Evolutionary conservation across 2,888 invertebrate species (phyloP).

Genomic region (Pandemis corylana): DNA sequence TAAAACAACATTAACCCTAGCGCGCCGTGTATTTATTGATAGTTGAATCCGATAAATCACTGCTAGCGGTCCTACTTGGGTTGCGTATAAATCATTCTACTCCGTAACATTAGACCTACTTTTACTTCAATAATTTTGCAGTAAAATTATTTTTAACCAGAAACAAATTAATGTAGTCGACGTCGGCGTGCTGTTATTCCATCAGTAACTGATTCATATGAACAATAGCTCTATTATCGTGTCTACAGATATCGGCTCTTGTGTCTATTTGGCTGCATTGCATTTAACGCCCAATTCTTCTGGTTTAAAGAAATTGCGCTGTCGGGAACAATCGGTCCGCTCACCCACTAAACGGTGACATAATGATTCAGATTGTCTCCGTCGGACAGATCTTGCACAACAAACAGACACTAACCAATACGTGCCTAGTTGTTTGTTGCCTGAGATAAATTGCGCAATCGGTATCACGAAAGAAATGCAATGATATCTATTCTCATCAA

Average conservation of each 20-base stretch:
- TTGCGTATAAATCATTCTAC: slow-evolving; percentile 60
- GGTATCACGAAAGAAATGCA: slow-evolving; percentile 18
- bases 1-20: slow-evolving; percentile 49
- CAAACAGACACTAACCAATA: slow-evolving; percentile 55
- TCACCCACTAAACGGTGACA: slow-evolving; percentile 45
- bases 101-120: slow-evolving; percentile 51
- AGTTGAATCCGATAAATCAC: slow-evolving; percentile 63
- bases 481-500: slow-evolving; percentile 13
- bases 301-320: slow-evolving; percentile 62
- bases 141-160: slow-evolving; percentile 11
- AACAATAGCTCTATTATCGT: slow-evolving; percentile 72
- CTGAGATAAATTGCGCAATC: slow-evolving; percentile 31
- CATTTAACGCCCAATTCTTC: slow-evolving; percentile 58
- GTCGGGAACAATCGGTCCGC: slow-evolving; percentile 46
- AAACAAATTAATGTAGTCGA: slow-evolving; percentile 14
- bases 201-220: slow-evolving; percentile 42
- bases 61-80: slow-evolving; percentile 59
- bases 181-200: neutral
- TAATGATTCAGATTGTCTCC: slow-evolving; percentile 60
- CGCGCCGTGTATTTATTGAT: slow-evolving; percentile 53
- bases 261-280: slow-evolving; percentile 53
- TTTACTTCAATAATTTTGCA: slow-evolving; percentile 43
- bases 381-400: slow-evolving; percentile 57
- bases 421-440: slow-evolving; percentile 45
- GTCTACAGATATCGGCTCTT: slow-evolving; percentile 59